Base-by-base conservation (phyloP, 2,888 invertebrate species). In the Hesperia comma region DNA sequence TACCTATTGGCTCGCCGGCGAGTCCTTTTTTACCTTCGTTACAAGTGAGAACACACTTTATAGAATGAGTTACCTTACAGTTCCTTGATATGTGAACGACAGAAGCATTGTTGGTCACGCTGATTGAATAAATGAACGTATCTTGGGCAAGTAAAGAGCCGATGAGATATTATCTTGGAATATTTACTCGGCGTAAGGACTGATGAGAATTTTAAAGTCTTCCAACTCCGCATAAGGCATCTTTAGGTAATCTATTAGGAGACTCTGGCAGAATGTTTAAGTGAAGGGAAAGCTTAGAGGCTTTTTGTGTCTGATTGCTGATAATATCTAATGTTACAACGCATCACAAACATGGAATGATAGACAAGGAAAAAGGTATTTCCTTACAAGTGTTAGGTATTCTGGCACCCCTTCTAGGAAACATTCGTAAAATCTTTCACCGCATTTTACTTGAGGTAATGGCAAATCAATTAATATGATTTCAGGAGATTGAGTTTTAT, bases 11-110 rank as follows among this genome's bases (percentile, higher is more conserved):
- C 64, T 69, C 60, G 72, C 3, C 37, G 37, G 37, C 37, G 70
- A 71, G 68, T 70, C 70, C 67, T 41, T 67, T 61, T 69, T 71
- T 60, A 37, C 69, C 70, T 68, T 58, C 26, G 19, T 51, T 53
- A 49, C 41, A 67, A 58, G 41, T 60, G 61, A 63, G 66, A 68
- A 60, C 62, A 61, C 26, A 53, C 53, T 57, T 61, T 12, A 51
- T 43, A 21, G 46, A 53, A 60, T 19, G 62, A 53, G 33, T 56
- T 7, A 54, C 37, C 21, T 53, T 7, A 54, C 37, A 12, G 2
- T 49, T 26, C 46, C 53, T 66, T 54, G 15, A 62, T 32, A 53
- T 61, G 19, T 40, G 15, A 37, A 15, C 43, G 43, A 54, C 54
- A 62, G 62, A 62, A 62, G 54, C 62, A n/a, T 53, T 58, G 43